Evolutionary conservation across 2,888 invertebrate species (phyloP), one percentile per base, ranked within the genome.

Genomic region (Nineta flava): DNA sequence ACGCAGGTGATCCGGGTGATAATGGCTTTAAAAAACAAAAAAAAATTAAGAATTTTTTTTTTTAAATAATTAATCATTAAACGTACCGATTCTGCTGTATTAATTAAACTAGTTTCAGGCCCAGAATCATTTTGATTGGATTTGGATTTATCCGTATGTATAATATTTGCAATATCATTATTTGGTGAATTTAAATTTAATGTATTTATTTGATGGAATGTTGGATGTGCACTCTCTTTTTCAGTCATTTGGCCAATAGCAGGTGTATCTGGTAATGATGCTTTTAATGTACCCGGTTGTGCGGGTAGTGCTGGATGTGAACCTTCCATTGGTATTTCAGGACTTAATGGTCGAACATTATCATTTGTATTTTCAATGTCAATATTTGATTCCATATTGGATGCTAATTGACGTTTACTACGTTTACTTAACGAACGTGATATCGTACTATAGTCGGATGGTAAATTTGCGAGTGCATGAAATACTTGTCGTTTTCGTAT

Each of bases 401-500:
- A 58, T 32, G 63, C 59, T 48, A 63, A 62, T 21, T 68, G 69
- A n/a, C 69, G 65, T 44, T 67, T 67, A 47, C 70, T 66, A 26
- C 72, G 65, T 57, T 78, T 79, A 44, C 70, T 74, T 38, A 84
- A 69, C 2, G 87, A 83, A 62, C 86, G 83, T 35, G 85, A 77
- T 60, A 99, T 96, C 54, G 92, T 84, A 21, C 81, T 74, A 66
- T 87, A 87, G 67, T 99, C 97, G 52, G 88, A 87, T 7, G 96
- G 94, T 56, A 99, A 70, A 71, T 97, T 99, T n/a, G 96, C 94
- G 60, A 99, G 72, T 54, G 87, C 83, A 70, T 99, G 96, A 71
- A 99, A 99, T 51, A 97, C 94, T 65, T 88, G 88, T n/a, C 99
- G 78, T 67, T 99, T 99, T 48, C 97, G 80, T 60, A 99, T 99